Evolutionary conservation across 2,113 vertebrate species (phyloP), one percentile per base, ranked within the genome.

Genomic region (Promerops cafer): DNA sequence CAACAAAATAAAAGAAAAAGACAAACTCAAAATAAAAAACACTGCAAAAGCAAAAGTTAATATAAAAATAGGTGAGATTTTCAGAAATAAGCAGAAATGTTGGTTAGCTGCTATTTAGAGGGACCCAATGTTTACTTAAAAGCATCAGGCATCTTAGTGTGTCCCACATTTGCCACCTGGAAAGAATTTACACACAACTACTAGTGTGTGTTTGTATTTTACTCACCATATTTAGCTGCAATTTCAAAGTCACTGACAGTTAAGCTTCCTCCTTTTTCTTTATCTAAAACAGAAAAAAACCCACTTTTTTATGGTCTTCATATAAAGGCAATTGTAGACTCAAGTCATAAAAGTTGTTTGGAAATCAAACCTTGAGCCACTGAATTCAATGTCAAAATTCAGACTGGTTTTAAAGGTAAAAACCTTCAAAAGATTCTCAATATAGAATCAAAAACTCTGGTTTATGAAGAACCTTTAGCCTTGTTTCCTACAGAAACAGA

Each of bases 201-300:
- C 19, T 21, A n/a, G 33, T 28, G 11, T 33, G 23, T 30, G 26
- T 45, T 50, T 52, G n/a, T 37, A 39, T 86, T 71, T 88, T 61
- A 97, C 97, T 98, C 93, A 99, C 99, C 97, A 9, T 97, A 98
- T 89, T 98, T 98, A 59, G 99, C 99, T 50, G 98, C 98, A 5
- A 97, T 94, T 30, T 98, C 97, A 93, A 99, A 99, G 91, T 99
- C 98, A 16, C 80, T 83, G 2, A 99, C 98, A 20, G 39, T 93
- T 45, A 99, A 84, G 68, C 89, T 97, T 83, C 99, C 99, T 87
- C 98, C 99, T 17, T 78, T 93, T 50, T 98, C 97, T 45, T 98
- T 98, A 90, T 99, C 99, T 99, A 95, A 56, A 81, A 65, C 21
- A 45, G 57, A 76, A 16, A 81, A 44, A 37, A 14, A 9, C 17